phyloP scores from a whole-genome alignment of 2,888 invertebrate genomes.

The Pseudoips prasinana region DNA sequence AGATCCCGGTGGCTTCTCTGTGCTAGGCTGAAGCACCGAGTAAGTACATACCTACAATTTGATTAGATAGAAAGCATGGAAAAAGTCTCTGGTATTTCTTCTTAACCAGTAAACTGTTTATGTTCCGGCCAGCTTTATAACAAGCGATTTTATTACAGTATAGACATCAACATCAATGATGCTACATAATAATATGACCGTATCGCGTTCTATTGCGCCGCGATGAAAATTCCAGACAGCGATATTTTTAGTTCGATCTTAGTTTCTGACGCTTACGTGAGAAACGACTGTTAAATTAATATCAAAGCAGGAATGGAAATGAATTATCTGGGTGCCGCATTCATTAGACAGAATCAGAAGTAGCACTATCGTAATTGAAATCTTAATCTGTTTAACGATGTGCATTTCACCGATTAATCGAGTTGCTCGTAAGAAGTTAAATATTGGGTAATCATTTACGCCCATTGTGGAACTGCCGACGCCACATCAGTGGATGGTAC shows the following conservation, averaged over 20 bases:
- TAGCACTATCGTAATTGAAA: conserved; percentile 43
- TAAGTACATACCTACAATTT: too few species aligned
- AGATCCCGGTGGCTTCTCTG: too few species aligned
- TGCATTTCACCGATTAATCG: conserved; percentile 28
- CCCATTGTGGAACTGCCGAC: too few species aligned
- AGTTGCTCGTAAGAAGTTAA: conserved; percentile 10
- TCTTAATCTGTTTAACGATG: conserved; percentile 29
- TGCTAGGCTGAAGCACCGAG: too few species aligned
- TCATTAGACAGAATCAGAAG: conserved; percentile 35
- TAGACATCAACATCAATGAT: conserved; percentile 45
- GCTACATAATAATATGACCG: conserved; percentile 43
- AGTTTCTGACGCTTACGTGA: conserved; percentile 46
- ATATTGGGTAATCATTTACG: too few species aligned
- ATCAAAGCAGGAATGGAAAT: conserved; percentile 34
- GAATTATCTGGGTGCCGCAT: conserved; percentile 37
- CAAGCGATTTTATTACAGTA: too few species aligned
- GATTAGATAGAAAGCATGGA: too few species aligned
- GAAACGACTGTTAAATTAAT: conserved; percentile 41
- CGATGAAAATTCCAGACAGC: conserved; percentile 51
- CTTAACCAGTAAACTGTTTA: conserved; percentile 49
- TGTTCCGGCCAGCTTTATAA: conserved; percentile 43
- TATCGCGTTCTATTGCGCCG: conserved; percentile 47
- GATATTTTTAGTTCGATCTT: conserved; percentile 53
- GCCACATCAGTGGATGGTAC: too few species aligned
- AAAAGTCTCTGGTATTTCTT: conserved; percentile 36